These are phyloP conservation scores for Andrena trimmerana DNA, from an alignment of 2,888 invertebrate genomes.

Conservation along the genomic window DNA sequence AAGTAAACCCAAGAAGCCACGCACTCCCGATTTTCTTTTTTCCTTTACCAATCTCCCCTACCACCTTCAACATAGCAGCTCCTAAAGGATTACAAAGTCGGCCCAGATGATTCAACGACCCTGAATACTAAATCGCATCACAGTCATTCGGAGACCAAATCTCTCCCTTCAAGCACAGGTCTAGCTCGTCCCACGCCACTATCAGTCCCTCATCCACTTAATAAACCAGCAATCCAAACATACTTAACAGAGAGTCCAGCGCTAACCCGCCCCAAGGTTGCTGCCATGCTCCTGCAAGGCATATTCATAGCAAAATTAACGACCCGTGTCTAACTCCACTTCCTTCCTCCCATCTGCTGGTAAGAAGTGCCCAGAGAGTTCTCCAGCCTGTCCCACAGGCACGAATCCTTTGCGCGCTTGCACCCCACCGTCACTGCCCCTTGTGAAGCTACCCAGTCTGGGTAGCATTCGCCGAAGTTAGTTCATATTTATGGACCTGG, in stretches of 20 bases:
- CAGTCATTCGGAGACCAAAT: neutral
- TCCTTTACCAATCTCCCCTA: too few relatives aligned
- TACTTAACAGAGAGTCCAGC: conserved; percentile 12
- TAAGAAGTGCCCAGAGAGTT: conserved; percentile 66
- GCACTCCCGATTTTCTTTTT: too few relatives aligned
- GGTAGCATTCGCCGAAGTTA: conserved; percentile 72
- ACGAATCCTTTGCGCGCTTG: conserved; percentile 18
- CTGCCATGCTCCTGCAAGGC: conserved; percentile 51
- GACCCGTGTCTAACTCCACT: conserved; percentile 76
- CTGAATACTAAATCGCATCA: neutral
- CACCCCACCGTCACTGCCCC: conserved; percentile 18
- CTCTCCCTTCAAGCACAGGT: neutral
- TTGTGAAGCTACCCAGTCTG: conserved; percentile 17
- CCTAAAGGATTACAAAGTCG: neutral
- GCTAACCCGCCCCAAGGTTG: conserved; percentile 26
- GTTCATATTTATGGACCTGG: conserved; percentile 71
- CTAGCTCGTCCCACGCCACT: neutral
- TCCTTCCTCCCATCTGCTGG: conserved; percentile 53
- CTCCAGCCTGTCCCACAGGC: conserved; percentile 48
- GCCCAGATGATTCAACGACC: neutral
- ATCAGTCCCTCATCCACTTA: conserved; percentile 10
- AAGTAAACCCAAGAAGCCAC: too few relatives aligned
- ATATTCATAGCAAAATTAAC: conserved; percentile 81
- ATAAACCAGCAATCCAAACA: conserved; percentile 36
- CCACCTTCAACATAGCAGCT: too few relatives aligned